Base-by-base conservation (phyloP, 2,888 invertebrate species). In the Pinctada fucata region DNA sequence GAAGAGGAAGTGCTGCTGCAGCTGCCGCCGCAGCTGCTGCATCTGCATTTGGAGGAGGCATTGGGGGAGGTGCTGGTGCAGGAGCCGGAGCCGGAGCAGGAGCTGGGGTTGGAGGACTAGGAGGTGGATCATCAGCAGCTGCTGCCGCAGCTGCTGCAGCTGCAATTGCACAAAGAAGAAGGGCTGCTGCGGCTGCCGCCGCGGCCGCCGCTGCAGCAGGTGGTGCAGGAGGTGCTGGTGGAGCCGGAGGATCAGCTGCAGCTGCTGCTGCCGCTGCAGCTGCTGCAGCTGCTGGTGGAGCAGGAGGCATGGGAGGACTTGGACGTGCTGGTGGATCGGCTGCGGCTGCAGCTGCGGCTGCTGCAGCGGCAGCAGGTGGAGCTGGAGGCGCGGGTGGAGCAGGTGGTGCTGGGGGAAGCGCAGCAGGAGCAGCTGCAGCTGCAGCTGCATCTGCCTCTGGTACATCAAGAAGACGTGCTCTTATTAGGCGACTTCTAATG, bases 191-290 rank as follows among this genome's bases (percentile, higher is more conserved):
- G n/a, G 74, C 31, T 48, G 74, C 66, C 10, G 74, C 48, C 31
- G 51, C 49, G 5, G 64, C 45, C 52, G 3, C 45, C 45, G 52
- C 52, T 48, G 58, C 70, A 6, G 68, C 58, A 47, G 68, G 68
- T 8, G 68, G 47, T 6, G 48, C 45, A 6, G 68, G 31, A n/a
- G 68, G 68, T 6, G 13, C 47, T 45, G 68, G 68, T 65, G 74
- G 64, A 52, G 65, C n/a, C 10, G 64, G 71, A 6, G 71, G 71
- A n/a, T 50, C n/a, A n/a, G 49, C 52, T 4, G 51, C 16, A 10
- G 71, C 71, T 45, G 51, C 58, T 13, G 71, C 52, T 58, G 71
- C 71, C 3, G 52, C 52, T 10, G 71, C 52, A 10, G 58, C 71
- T 13, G 71, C 52, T 16, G 71, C 45, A 3, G 58, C 58, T n/a